Evolutionary conservation across 2,113 vertebrate species (phyloP).

Genomic region (Gobius niger): DNA sequence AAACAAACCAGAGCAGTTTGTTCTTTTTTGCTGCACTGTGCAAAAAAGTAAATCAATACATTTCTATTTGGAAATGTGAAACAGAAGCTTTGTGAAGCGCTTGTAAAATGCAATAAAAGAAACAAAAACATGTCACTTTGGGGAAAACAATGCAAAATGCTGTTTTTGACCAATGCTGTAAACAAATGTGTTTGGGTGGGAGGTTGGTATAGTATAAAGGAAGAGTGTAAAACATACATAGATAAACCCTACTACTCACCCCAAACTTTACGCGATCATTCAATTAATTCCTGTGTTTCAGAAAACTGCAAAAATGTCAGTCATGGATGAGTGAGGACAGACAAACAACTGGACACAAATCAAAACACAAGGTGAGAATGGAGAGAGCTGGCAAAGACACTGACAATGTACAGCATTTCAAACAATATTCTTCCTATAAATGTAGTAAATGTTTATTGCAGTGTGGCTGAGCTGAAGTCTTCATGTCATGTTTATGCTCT

Average conservation of each 20-base stretch:
- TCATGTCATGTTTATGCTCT: too few species aligned
- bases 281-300: constrained; percentile 84
- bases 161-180: constrained; percentile 37
- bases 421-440: constrained; percentile 17
- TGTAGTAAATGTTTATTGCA: not conserved
- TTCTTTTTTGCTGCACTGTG: constrained; percentile 11
- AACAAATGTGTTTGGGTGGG: constrained; percentile 41
- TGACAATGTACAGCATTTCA: constrained; percentile 51
- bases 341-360: constrained; percentile 65
- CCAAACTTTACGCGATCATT: constrained; percentile 75
- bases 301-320: constrained; percentile 81
- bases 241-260: constrained; percentile 78
- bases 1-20: constrained; percentile 2
- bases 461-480: too few species aligned
- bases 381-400: constrained; percentile 53
- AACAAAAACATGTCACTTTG: constrained; percentile 15
- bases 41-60: constrained; percentile 7
- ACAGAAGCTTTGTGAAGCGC: constrained; percentile 55
- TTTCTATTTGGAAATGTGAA: not conserved
- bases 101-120: constrained; percentile 33
- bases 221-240: constrained; percentile 41
- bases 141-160: constrained; percentile 43
- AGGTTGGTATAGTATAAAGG: constrained; percentile 28
- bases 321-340: constrained; percentile 75
- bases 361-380: constrained; percentile 59